phyloP scores from a whole-genome alignment of 2,888 invertebrate genomes.

The Hedya salicella region DNA sequence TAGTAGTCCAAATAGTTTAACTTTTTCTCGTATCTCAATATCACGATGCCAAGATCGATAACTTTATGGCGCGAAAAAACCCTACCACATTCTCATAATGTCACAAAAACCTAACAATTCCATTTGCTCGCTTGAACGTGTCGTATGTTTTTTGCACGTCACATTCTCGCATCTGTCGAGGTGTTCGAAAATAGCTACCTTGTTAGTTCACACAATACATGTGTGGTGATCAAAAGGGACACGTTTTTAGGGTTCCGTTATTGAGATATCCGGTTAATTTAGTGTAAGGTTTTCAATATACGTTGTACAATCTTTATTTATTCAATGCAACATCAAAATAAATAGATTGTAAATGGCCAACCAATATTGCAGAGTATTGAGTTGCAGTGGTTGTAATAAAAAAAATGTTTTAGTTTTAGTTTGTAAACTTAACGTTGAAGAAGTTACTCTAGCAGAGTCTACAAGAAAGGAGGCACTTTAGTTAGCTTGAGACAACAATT shows the following conservation, averaged over 20 bases:
- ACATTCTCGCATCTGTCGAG: constrained; percentile 38
- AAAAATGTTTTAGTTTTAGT: too few species aligned
- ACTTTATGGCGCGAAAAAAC: constrained; percentile 11
- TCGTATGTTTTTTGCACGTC: constrained; percentile 38
- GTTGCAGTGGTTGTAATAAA: too few species aligned
- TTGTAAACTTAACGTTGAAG: too few species aligned
- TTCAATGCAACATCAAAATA: too few species aligned
- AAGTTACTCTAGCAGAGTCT: too few species aligned
- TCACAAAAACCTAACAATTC: constrained; percentile 35
- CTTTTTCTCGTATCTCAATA: background rate
- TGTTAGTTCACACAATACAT: constrained; percentile 39
- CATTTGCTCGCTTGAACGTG: constrained; percentile 28
- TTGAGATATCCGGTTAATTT: background rate
- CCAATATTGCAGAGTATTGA: too few species aligned
- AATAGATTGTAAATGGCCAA: too few species aligned
- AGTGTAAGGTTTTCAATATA: background rate
- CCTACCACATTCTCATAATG: constrained; percentile 18
- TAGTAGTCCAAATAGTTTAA: constrained; percentile 13
- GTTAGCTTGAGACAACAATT: constrained; percentile 6
- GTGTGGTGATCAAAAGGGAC: constrained; percentile 9
- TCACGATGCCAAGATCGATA: constrained; percentile 6
- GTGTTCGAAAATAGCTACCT: constrained; percentile 54
- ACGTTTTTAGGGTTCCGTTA: constrained; percentile 2
- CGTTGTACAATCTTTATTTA: background rate
- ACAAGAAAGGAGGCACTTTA: background rate